Evolutionary conservation across 1,140 invertebrate genomes (phyloP), one percentile per base, ranked within the genome.

Genomic region (Euwallacea fornicatus): DNA sequence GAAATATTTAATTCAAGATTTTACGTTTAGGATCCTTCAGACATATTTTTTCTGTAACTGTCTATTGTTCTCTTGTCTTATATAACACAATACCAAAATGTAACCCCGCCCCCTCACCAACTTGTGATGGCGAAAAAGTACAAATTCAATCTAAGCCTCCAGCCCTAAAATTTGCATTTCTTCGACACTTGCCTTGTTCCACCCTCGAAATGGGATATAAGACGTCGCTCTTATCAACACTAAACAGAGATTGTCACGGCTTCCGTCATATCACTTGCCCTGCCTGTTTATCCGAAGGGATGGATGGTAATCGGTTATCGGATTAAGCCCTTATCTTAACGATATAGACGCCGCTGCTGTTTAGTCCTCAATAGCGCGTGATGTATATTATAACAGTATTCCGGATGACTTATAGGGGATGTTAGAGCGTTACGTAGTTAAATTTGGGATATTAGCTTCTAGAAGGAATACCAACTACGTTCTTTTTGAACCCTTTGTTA

Each of bases 251-350:
- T 78, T 78, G 77, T 78, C 77, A 77, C 77, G 75, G 76, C 73
- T 75, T 72, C 76, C 74, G 77, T 78, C 76, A 78, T 76, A 76
- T 69, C 61, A 61, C 33, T 15, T 21, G 44, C 62, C 53, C 67
- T 65, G 73, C 72, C 73, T 76, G 74, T 75, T 76, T 76, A 74
- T 77, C 72, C 74, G 75, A 75, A 73, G 72, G 71, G 62, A 71
- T 62, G 69, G 53, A 70, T 69, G 70, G 76, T 74, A 77, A 78
- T 78, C 75, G 76, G 72, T 77, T 77, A 78, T 77, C 77, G 77
- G 77, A 78, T 78, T 78, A 77, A 73, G 69, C 61, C 75, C 75
- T 78, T 78, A 78, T 78, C 77, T 78, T 75, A 76, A 77, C 75
- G 77, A 78, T 78, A 77, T 77, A 77, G 77, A 73, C 75, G 76